Conservation (phyloP, 2,888 invertebrate genomes). For the Pheosia gnoma region DNA sequence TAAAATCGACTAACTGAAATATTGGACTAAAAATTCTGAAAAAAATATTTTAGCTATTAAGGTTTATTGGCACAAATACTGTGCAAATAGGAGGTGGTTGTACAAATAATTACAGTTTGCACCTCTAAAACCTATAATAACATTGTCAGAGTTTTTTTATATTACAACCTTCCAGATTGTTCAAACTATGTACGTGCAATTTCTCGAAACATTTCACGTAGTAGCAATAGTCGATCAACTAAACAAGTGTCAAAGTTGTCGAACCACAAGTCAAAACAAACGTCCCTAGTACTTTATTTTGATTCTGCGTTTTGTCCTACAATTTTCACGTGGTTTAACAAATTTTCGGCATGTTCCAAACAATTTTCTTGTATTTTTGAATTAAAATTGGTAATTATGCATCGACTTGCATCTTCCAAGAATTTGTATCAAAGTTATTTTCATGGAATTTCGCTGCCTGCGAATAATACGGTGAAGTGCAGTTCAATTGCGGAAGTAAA, state of each 20-base stretch:
- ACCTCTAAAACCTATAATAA: no score
- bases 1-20: no score
- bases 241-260: not conserved
- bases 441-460: conserved; percentile 56
- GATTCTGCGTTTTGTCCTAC: conserved; percentile 43
- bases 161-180: no score
- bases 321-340: conserved; percentile 71
- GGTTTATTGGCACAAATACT: no score
- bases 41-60: no score
- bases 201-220: not conserved
- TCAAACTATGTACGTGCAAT: no score
- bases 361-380: conserved; percentile 42
- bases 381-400: conserved; percentile 61
- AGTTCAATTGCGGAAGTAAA: conserved; percentile 60
- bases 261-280: not conserved
- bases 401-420: conserved; percentile 71
- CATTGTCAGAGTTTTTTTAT: no score
- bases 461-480: conserved; percentile 51
- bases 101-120: no score
- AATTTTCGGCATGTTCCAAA: conserved; percentile 58
- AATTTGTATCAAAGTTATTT: conserved; percentile 72
- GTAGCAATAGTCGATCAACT: not conserved
- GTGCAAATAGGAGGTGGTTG: no score
- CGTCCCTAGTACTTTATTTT: conserved; percentile 43
- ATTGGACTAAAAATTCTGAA: no score